Percentiles rank a stretch among this genome's conserved stretches.
Evolutionary conservation across 2,113 vertebrate species (phyloP).

Genomic region (Recurvirostra avosetta): DNA sequence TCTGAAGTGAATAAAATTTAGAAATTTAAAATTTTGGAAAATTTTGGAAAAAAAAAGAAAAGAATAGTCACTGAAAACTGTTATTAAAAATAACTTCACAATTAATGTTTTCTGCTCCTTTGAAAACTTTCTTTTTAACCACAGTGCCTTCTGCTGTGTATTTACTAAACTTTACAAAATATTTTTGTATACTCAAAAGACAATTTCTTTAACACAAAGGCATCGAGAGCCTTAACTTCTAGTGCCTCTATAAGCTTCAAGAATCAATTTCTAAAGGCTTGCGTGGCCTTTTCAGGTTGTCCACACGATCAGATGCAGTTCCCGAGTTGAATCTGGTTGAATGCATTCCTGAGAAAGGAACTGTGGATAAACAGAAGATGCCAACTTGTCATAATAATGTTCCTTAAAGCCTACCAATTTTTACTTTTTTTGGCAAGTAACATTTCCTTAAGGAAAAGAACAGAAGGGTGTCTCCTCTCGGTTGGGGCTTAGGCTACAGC

Average conservation of each 20-base stretch:
- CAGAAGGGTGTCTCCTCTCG: conserved; percentile 12
- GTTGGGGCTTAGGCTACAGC: not conserved
- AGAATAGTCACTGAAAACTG: not conserved
- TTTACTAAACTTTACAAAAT: not conserved
- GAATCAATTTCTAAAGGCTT: not conserved
- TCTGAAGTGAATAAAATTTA: not conserved
- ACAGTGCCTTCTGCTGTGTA: not conserved
- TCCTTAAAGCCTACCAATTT: conserved; percentile 5
- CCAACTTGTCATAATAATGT: conserved; percentile 32
- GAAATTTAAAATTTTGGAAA: not conserved
- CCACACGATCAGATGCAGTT: not conserved
- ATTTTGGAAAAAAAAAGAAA: not conserved
- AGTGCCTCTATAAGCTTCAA: not conserved
- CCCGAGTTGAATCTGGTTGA: not conserved
- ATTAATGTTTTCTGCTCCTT: not conserved
- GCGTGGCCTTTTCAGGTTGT: not conserved
- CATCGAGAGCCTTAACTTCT: not conserved
- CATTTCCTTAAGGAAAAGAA: conserved; percentile 17
- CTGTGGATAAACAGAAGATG: conserved; percentile 15
- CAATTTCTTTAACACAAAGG: not conserved
- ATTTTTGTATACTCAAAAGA: not conserved
- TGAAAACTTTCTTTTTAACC: not conserved
- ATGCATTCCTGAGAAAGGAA: not conserved
- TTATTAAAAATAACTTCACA: not conserved
- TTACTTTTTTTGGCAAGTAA: conserved; percentile 44